Base-by-base conservation (phyloP, 2,113 vertebrate species). In the Coptodon bakossiorum region DNA sequence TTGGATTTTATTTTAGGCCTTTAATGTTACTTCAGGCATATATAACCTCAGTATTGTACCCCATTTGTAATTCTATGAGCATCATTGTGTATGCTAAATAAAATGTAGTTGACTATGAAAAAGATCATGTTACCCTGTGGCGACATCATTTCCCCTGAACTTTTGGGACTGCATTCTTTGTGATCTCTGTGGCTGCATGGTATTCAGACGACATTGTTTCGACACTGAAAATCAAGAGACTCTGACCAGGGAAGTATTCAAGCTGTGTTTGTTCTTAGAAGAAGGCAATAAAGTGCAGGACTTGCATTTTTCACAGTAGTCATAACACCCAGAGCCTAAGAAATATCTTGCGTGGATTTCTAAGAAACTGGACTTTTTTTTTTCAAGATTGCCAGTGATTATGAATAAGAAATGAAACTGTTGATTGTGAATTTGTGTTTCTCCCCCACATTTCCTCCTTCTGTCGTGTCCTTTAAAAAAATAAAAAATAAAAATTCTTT, bases 81-180 rank as follows among this genome's bases (percentile, higher is more conserved):
- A 12, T 8, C 5, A 56, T 38, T 76, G 5, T 57, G 9, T 14
- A 29, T 2, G 3, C 57, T 45, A 48, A 50, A 3, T 36, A 36
- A 63, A 31, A 22, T 7, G 2, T 57, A n/a, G 71, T 54, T 11
- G 45, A 22, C 16, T 45, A 6, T 40, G 13, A 86, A 79, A 73
- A 54, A 43, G 3, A 45, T 52, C 57, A 57, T 73, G 19, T 81
- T 22, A 59, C 34, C 71, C 22, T 40, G 34, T 7, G 5, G 45
- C 82, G 66, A 53, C 19, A 81, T 80, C 17, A 82, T 73, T 90
- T 81, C 9, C 17, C 52, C 27, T 31, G 81, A 78, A 56, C 7
- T 45, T 24, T 17, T 61, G 3, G 59, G n/a, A 73, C 27, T 19
- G 56, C 88, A 92, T 93, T 92, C 81, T 89, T 53, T 81, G 86